Base-by-base conservation (phyloP, 2,113 vertebrate species). In the Ceuthmochares aereus region DNA sequence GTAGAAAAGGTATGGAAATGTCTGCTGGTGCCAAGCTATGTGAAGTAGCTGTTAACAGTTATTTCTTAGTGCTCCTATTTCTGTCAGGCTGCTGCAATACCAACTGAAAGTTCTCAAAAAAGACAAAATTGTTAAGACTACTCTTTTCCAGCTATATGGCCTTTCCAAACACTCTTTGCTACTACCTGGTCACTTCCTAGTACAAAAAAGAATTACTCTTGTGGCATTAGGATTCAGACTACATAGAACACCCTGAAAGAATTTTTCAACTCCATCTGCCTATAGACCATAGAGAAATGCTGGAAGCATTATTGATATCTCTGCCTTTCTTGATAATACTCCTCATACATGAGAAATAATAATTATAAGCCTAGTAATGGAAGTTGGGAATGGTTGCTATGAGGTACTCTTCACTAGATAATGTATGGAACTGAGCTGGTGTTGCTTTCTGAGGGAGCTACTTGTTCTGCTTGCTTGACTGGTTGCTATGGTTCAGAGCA, bases 401-500 rank as follows among this genome's bases (percentile, higher is more conserved):
- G 78, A 96, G 75, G 51, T 47, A 59, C 8, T 80, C 45, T 56
- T 84, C 55, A 49, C 58, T 58, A 74, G 62, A 87, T 87, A 54
- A 45, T 69, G 32, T 70, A n/a, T 63, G 55, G 64, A 90, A 37
- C 23, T 59, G 94, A 90, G 37, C 0, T 95, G 75, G 23, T 95
- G 75, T n/a, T 96, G 67, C 45, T 95, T 96, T 90, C 72, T 72
- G 64, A 78, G 73, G 32, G 27, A 87, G 47, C 47, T 84, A 5
- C 85, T 90, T 81, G 90, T 43, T 89, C 83, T 96, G 59, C 85
- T 95, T 93, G 60, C 88, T 95, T 93, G 82, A 56, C 84, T 89
- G 84, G 89, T 96, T 96, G 94, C 89, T 87, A 96, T 91, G 93
- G 80, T 95, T 97, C 82, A 95, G 89, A 87, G 94, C 75, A 95